Percentiles rank a stretch among this genome's conserved stretches.
phyloP scores from a whole-genome alignment of 2,888 invertebrate species.

The Corbicula japonica region DNA sequence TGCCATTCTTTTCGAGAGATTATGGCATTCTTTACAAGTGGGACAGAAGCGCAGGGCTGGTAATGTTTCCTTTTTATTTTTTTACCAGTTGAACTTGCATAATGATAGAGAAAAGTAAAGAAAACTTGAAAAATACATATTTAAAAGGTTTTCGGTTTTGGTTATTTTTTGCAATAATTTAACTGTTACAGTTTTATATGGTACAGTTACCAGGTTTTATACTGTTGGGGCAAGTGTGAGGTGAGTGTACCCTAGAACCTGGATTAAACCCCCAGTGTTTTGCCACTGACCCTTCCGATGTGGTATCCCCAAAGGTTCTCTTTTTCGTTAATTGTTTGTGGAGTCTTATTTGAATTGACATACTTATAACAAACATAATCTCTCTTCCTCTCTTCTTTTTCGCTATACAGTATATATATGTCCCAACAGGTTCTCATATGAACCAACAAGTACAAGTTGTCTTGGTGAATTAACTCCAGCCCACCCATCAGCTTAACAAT shows the following conservation, averaged over 20 bases:
- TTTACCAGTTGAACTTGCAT: too few species aligned
- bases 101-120: slow-evolving; percentile 31
- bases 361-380: too few species aligned
- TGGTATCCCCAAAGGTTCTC: too few species aligned
- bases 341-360: too few species aligned
- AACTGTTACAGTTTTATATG: neutral
- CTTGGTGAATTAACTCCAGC: neutral
- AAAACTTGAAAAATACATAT: neutral
- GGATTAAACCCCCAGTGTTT: too few species aligned
- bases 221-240: neutral
- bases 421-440: neutral
- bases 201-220: neutral
- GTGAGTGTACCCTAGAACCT: too few species aligned
- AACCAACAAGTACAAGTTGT: neutral
- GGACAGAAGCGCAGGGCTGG: slow-evolving; percentile 76
- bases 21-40: slow-evolving; percentile 75
- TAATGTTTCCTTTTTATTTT: too few species aligned
- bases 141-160: neutral
- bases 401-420: neutral
- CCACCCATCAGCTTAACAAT: neutral
- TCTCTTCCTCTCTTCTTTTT: too few species aligned
- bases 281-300: too few species aligned
- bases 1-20: slow-evolving; percentile 85
- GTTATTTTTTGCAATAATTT: neutral
- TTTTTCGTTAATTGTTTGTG: too few species aligned